Conservation (phyloP, 2,888 invertebrate species). For the Mechanitis mazaeus region DNA sequence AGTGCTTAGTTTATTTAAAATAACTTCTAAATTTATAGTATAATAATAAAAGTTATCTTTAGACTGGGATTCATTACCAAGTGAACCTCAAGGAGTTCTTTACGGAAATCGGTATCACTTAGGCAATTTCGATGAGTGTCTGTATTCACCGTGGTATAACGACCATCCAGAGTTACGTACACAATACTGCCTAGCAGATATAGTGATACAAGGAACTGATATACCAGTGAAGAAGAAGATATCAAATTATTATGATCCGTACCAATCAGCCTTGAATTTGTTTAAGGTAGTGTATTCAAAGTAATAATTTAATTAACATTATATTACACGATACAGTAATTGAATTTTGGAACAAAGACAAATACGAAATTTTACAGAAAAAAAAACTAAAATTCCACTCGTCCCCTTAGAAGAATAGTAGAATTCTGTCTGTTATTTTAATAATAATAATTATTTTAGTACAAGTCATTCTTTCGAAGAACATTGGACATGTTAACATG, state of each 20-base stretch:
- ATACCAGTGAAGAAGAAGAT: slow-evolving; percentile 39
- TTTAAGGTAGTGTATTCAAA: slow-evolving; percentile 48
- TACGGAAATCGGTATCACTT: slow-evolving; percentile 76
- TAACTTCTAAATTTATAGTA: too few species aligned
- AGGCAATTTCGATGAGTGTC: slow-evolving; percentile 79
- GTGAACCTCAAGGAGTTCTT: slow-evolving; percentile 73
- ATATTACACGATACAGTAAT: not conserved
- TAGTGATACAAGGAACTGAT: slow-evolving; percentile 55
- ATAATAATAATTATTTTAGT: slow-evolving; percentile 32
- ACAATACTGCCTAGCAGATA: slow-evolving; percentile 72
- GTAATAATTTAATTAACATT: not conserved
- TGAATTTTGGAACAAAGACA: too few species aligned
- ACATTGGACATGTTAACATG: slow-evolving; percentile 65
- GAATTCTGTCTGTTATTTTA: too few species aligned
- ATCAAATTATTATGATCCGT: slow-evolving; percentile 49
- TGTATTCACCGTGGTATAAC: slow-evolving; percentile 52
- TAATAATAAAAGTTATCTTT: slow-evolving; percentile 12
- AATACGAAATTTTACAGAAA: too few species aligned
- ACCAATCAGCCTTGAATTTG: slow-evolving; percentile 62
- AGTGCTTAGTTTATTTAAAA: too few species aligned
- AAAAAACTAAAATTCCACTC: too few species aligned
- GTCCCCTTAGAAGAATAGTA: too few species aligned
- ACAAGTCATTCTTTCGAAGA: slow-evolving; percentile 46
- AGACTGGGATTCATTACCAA: slow-evolving; percentile 80
- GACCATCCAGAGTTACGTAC: slow-evolving; percentile 49